Evolutionary conservation across 1,140 invertebrate genomes (phyloP), one percentile per base, ranked within the genome.

Genomic region (Brachionus angularis): DNA sequence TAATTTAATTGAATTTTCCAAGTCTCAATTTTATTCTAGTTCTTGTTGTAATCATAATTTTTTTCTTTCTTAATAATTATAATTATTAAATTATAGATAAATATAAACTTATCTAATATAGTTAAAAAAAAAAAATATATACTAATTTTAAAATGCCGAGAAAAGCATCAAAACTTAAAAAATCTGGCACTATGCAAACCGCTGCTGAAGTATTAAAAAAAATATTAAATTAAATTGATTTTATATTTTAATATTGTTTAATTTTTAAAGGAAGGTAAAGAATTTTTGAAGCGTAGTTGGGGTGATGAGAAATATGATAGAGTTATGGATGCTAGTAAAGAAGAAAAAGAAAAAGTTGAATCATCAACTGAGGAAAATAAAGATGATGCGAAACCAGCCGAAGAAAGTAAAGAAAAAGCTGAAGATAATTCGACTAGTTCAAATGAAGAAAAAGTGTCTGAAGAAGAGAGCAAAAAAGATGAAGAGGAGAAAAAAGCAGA

Each of bases 301-400:
- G 53, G 53, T 12, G 53, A 58, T 23, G 53, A 58, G 39, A 58
- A 58, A 39, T 58, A 58, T 21, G 53, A 58, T 18, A 21, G 25
- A 39, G 53, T 58, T 12, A 14, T 23, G 10, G 27, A 12, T n/a
- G 52, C 31, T 14, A 36, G 25, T 7, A 33, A 58, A 39, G 53
- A 58, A 39, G 53, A 58, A 21, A 55, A 33, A 34, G 52, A 55
- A 36, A 18, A 4, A 16, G 3, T 31, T 34, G 16, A 5, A 21
- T 16, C 52, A 33, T 33, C 29, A 1, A 55, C 27, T 16, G 52
- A 55, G 7, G 18, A 34, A 34, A 18, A 2, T 8, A 33, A n/a
- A 18, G 53, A 58, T 12, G 10, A 23, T 10, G 34, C 21, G 34
- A 8, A 58, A 36, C 25, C 36, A 36, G 39, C 12, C 25, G 21